Evolutionary conservation across 1,140 invertebrate genomes (phyloP), one percentile per base, ranked within the genome.

Genomic region (Geopemphigus sp.): DNA sequence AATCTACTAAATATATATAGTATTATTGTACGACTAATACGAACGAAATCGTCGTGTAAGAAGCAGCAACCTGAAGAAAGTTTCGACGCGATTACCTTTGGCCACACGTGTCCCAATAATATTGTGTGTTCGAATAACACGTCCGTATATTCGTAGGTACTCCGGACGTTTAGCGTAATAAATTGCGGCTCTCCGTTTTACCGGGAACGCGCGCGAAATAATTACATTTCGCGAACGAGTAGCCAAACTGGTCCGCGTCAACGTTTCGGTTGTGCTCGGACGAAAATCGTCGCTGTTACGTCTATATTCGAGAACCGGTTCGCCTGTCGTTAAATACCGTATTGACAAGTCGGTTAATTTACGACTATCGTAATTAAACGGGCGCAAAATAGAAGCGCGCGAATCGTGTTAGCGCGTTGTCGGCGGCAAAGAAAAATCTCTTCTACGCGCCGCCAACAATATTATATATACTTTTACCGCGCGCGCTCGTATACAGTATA

Each of bases 141-240:
- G 8, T 39, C 32, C n/a, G n/a, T n/a, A n/a, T n/a, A n/a, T n/a
- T n/a, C n/a, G n/a, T n/a, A n/a, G n/a, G n/a, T n/a, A n/a, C n/a
- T n/a, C n/a, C n/a, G n/a, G n/a, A n/a, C n/a, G n/a, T n/a, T n/a
- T n/a, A n/a, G n/a, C n/a, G n/a, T n/a, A n/a, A n/a, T n/a, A n/a
- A n/a, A n/a, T n/a, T n/a, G n/a, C n/a, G n/a, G n/a, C n/a, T n/a
- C n/a, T n/a, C 32, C 32, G 32, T 39, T 39, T 39, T 39, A 39
- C 32, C 32, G 32, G 32, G 32, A 3, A 39, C 8, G 8, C 8
- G 3, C 8, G 8, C 3, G 11, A 66, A 39, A 66, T 66, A 66
- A 66, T 66, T 66, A 66, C 45, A 24, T 66, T 66, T 66, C 63
- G 63, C 63, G 63, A 66, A 66, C 22, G 61, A 19, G 29, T n/a